phyloP scores from a whole-genome alignment of 2,888 invertebrate genomes.

The Acrocyrtus sp. region DNA sequence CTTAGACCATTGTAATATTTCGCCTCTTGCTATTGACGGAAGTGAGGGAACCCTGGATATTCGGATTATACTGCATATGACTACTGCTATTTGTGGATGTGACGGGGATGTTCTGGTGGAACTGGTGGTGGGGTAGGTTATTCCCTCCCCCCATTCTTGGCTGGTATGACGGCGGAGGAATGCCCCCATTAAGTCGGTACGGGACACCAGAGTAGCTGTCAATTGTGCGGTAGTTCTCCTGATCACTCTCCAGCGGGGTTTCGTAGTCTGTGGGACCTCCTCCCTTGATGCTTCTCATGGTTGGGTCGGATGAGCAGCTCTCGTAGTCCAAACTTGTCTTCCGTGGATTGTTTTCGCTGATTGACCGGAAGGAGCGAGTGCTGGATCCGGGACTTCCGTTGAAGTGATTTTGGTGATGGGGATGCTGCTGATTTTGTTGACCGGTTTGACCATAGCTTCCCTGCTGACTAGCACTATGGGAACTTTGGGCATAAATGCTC shows the following conservation, averaged over 20 bases:
- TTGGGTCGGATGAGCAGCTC: slow-evolving; percentile 62
- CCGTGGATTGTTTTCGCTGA: slow-evolving; percentile 58
- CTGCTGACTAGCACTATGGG: slow-evolving; percentile 46
- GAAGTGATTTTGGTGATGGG: slow-evolving; percentile 41
- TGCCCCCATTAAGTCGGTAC: slow-evolving; percentile 53
- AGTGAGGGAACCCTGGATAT: slow-evolving; percentile 71
- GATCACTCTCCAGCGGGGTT: slow-evolving; percentile 61
- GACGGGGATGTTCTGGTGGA: slow-evolving; percentile 41
- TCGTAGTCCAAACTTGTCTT: slow-evolving; percentile 62
- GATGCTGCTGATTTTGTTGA: slow-evolving; percentile 32
- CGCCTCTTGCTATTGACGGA: slow-evolving; percentile 70
- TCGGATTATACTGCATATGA: slow-evolving; percentile 67
- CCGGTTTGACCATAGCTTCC: slow-evolving; percentile 40
- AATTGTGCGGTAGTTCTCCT: slow-evolving; percentile 61
- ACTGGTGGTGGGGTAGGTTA: slow-evolving; percentile 22
- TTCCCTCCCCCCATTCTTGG: slow-evolving; percentile 25
- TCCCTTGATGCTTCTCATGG: slow-evolving; percentile 57
- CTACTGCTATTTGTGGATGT: slow-evolving; percentile 55
- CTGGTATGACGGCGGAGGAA: slow-evolving; percentile 27
- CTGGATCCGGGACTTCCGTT: slow-evolving; percentile 60
- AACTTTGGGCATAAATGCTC: slow-evolving; percentile 67
- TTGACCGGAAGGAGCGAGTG: slow-evolving; percentile 61
- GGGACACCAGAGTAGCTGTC: slow-evolving; percentile 59
- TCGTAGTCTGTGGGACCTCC: slow-evolving; percentile 62
- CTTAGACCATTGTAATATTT: slow-evolving; percentile 73